A percentile compares a stretch with the other conserved stretches of the same genome.
Conservation (phyloP, 1,140 invertebrate species). For the Drosophila nannoptera region DNA sequence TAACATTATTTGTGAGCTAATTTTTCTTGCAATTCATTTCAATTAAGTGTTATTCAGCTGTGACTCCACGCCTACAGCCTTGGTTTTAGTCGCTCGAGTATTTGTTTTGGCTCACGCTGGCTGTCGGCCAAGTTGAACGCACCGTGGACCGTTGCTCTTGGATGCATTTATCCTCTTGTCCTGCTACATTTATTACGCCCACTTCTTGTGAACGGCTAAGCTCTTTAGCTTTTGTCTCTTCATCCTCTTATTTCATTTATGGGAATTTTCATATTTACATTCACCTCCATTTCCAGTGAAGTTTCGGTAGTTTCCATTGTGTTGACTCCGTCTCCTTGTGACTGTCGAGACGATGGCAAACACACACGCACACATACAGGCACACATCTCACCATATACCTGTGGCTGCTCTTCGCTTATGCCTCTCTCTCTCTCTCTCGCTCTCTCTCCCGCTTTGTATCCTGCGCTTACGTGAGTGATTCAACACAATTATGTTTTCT, state of each 20-base stretch:
- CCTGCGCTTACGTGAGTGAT: constrained; percentile 70
- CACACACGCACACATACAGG: too few relatives aligned
- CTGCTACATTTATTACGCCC: background rate
- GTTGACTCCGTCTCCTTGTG: constrained; percentile 8
- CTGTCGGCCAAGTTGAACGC: constrained; percentile 37
- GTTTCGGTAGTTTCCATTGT: constrained; percentile 53
- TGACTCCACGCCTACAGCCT: constrained; percentile 29
- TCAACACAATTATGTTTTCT: constrained; percentile 72
- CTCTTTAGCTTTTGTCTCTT: constrained; percentile 1
- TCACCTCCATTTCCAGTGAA: constrained; percentile 44
- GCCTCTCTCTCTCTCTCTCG: too few relatives aligned
- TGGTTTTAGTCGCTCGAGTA: constrained; percentile 23
- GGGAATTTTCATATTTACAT: constrained; percentile 41
- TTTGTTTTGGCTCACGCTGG: constrained; percentile 12
- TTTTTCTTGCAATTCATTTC: constrained; percentile 64
- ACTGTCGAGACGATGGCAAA: too few relatives aligned
- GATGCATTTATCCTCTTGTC: constrained; percentile 9
- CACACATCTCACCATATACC: background rate
- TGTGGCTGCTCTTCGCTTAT: constrained; percentile 21
- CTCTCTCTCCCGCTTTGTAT: too few relatives aligned
- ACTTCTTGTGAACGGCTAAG: background rate
- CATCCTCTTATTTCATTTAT: constrained; percentile 2
- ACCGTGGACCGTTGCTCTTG: constrained; percentile 17
- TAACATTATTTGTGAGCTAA: background rate
- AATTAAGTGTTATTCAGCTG: constrained; percentile 67